A percentile compares a stretch with the other conserved stretches of the same genome.
Conservation (phyloP, 2,797 vertebrate genomes). For the Epinephelus malabaricus region DNA sequence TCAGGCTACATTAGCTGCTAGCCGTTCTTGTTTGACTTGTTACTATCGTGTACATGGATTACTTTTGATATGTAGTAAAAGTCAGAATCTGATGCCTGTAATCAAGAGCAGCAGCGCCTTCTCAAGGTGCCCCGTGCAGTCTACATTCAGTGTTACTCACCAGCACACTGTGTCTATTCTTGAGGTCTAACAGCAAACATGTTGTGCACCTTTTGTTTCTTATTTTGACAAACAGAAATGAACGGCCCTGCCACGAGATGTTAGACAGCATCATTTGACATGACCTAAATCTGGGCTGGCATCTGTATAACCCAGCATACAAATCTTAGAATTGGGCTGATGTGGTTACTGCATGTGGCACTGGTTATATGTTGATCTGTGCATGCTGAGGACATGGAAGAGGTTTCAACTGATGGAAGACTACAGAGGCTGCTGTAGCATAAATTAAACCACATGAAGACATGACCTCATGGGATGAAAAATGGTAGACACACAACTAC, state of each 20-base stretch:
- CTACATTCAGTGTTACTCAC: too few species aligned
- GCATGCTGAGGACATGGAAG: conserved; percentile 14
- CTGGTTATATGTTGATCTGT: conserved; percentile 29
- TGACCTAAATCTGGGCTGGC: conserved; percentile 10
- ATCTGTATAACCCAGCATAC: conserved; percentile 13
- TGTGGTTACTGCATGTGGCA: conserved; percentile 45
- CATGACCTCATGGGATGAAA: conserved; percentile 34
- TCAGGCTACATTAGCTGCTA: too few species aligned
- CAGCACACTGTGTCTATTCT: too few species aligned
- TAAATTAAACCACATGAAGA: conserved; percentile 30
- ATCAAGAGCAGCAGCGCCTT: too few species aligned
- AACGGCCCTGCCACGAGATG: not conserved
- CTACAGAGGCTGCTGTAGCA: conserved; percentile 14
- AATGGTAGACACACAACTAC: conserved; percentile 18
- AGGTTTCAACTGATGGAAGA: conserved; percentile 6
- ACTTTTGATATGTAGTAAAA: too few species aligned
- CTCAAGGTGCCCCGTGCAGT: too few species aligned
- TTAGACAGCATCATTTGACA: conserved; percentile 6
- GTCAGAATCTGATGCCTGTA: too few species aligned
- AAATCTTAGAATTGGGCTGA: not conserved
- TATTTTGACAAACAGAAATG: not conserved
- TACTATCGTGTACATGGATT: too few species aligned
- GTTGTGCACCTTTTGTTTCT: not conserved
- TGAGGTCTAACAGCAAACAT: not conserved
- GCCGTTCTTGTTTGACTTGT: too few species aligned